Conservation (phyloP, 2,113 vertebrate species). For the Peromyscus leucopus region DNA sequence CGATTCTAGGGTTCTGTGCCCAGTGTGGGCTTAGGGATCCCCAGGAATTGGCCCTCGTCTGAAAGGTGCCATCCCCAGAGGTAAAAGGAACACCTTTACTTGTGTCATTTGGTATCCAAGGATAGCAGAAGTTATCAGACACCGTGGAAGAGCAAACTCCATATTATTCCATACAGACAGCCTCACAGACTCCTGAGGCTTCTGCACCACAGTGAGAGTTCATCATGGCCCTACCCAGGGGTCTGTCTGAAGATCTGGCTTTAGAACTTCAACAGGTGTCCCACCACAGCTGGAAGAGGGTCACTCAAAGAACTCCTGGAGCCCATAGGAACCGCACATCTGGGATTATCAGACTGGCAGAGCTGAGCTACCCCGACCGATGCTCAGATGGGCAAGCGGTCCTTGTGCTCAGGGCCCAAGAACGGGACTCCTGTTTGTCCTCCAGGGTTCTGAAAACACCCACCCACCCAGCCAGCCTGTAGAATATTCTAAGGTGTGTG, state of each 20-base stretch:
- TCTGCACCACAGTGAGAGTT: fast-evolving
- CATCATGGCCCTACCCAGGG: not conserved
- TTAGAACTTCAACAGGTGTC: not conserved
- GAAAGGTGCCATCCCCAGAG: not conserved
- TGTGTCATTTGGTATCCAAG: not conserved
- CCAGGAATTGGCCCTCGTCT: not conserved
- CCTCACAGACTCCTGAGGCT: not conserved
- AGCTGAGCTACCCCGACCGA: fast-evolving
- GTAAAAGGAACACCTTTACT: not conserved
- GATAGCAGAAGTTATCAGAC: not conserved
- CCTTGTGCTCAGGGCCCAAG: not conserved
- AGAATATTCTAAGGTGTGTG: too few species aligned
- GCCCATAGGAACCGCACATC: not conserved
- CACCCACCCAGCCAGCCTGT: too few species aligned
- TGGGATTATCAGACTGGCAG: not conserved
- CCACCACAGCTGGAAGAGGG: not conserved
- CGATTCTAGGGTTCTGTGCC: not conserved
- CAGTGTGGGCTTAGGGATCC: not conserved
- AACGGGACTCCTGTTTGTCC: not conserved
- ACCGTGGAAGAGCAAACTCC: fast-evolving
- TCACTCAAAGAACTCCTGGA: not conserved
- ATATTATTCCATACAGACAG: not conserved
- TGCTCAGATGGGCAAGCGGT: fast-evolving
- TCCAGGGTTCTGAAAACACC: not conserved
- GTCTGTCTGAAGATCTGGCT: not conserved